Evolutionary conservation across 2,888 invertebrate species (phyloP).

Genomic region (Zaprionus lineosus): DNA sequence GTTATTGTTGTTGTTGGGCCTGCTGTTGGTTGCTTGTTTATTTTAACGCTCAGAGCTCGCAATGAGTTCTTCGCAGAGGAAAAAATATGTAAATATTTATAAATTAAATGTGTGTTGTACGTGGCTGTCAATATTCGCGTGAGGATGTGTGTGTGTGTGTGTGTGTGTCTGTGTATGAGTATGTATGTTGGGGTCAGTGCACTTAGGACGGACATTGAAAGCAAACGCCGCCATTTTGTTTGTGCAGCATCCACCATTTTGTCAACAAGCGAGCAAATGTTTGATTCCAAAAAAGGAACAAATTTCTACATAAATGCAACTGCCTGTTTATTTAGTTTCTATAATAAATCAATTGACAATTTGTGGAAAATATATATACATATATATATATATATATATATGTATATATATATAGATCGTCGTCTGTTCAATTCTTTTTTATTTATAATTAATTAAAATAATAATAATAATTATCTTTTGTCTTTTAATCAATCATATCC

Average conservation of each 20-base stretch:
- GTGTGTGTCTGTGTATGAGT: neutral
- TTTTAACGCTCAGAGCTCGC: conserved; percentile 55
- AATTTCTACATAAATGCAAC: neutral
- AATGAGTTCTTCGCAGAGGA: conserved; percentile 20
- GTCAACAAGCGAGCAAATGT: conserved; percentile 21
- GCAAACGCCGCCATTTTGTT: conserved; percentile 60
- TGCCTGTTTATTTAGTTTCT: neutral
- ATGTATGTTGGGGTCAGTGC: conserved; percentile 55
- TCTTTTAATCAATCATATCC: no score
- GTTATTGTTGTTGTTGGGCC: conserved; percentile 32
- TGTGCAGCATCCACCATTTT: conserved; percentile 42
- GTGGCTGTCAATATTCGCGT: neutral
- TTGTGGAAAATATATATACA: no score
- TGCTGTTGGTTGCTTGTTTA: conserved; percentile 55
- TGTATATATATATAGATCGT: no score
- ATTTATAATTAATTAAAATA: neutral
- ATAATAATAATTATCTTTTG: no score
- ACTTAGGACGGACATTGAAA: conserved; percentile 35
- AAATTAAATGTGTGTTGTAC: conserved; percentile 45
- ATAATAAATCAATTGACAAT: neutral
- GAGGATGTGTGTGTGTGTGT: conserved; percentile 1
- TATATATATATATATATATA: no score
- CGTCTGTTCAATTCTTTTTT: no score
- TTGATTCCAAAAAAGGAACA: neutral
- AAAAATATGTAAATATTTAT: conserved; percentile 60